Conservation (phyloP, 2,797 vertebrate genomes). For the Hypotaenidia philippensis region DNA sequence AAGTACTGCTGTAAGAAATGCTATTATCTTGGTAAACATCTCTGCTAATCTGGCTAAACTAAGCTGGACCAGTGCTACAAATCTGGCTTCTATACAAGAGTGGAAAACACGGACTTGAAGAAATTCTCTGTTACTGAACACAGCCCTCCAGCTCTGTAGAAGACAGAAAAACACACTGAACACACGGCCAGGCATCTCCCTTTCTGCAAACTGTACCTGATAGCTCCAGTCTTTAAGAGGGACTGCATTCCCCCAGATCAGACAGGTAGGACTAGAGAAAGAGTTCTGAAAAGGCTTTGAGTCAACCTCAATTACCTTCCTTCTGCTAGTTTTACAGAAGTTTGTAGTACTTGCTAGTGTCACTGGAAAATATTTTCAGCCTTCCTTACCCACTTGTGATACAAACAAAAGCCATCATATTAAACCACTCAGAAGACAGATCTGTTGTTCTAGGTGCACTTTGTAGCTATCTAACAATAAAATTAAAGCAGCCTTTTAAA, state of each 20-base stretch:
- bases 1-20: background rate
- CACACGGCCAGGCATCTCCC: background rate
- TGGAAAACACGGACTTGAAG: background rate
- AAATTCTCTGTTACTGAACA: background rate
- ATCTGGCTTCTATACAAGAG: background rate
- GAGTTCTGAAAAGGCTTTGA: background rate
- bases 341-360: background rate
- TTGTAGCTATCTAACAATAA: background rate
- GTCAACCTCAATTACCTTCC: background rate
- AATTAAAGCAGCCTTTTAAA: constrained; percentile 6
- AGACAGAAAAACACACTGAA: background rate
- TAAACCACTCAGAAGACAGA: background rate
- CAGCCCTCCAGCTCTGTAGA: background rate
- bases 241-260: background rate
- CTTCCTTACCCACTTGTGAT: background rate
- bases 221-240: background rate
- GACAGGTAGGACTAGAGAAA: background rate
- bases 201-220: background rate
- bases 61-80: background rate
- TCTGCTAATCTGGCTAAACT: background rate
- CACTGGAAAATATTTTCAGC: background rate
- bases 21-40: background rate
- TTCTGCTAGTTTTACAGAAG: background rate
- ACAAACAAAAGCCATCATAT: background rate
- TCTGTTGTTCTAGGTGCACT: background rate